Conservation (phyloP, 2,113 vertebrate genomes). For the Ramphastos sulfuratus region DNA sequence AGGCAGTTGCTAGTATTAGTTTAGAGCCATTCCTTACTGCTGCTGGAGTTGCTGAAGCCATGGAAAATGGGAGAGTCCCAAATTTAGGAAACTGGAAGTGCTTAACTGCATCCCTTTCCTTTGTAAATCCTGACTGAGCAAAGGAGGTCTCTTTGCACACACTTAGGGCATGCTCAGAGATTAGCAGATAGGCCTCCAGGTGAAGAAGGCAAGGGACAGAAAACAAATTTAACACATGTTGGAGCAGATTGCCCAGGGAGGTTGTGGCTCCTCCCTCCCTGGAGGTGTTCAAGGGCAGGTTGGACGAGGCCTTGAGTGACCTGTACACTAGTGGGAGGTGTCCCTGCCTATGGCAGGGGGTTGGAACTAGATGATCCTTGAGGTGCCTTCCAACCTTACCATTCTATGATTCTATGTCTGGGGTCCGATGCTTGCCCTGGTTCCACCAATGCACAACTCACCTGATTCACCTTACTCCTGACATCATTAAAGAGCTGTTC, state of each 20-base stretch:
- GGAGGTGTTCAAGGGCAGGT: too few relatives aligned
- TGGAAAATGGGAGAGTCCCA: neutral
- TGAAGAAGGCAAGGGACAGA: neutral
- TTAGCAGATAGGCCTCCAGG: neutral
- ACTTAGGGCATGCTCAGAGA: neutral
- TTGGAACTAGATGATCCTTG: too few relatives aligned
- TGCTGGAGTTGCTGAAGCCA: neutral
- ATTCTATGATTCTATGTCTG: neutral
- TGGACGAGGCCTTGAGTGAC: too few relatives aligned
- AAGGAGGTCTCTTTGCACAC: neutral
- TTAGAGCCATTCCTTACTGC: neutral
- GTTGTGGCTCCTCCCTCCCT: too few relatives aligned
- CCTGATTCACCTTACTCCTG: constrained; percentile 84
- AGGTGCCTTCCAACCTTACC: too few relatives aligned
- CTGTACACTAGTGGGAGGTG: too few relatives aligned
- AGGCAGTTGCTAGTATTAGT: neutral
- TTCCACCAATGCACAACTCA: constrained; percentile 55
- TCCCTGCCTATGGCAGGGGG: too few relatives aligned
- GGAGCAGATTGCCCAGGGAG: neutral
- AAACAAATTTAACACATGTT: neutral
- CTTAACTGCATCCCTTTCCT: neutral
- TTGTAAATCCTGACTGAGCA: neutral
- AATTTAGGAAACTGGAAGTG: neutral
- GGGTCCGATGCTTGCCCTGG: neutral
- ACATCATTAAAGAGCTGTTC: constrained; percentile 86